Evolutionary conservation across 2,888 invertebrate genomes (phyloP), one percentile per base, ranked within the genome.

Genomic region (Hyles lineata): DNA sequence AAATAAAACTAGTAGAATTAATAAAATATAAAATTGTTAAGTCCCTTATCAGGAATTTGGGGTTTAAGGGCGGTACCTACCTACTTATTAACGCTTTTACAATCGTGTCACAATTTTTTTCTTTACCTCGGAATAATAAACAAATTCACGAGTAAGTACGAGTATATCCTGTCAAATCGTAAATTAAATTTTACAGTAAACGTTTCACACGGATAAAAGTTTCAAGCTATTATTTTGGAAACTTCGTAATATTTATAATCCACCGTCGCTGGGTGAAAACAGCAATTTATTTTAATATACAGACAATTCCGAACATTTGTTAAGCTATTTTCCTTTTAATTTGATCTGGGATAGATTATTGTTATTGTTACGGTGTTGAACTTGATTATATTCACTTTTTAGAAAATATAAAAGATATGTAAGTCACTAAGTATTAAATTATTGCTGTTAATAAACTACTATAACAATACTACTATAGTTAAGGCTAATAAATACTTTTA

Each of bases 211-310:
- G 61, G 61, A 61, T 61, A 61, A 19, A 29, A 32, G 61, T 61
- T 61, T 61, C 32, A 19, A 61, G 19, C 29, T 17, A 61, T 29
- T n/a, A 19, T 17, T 19, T 19, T 4, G 61, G 29, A 29, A 29
- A 61, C 29, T 61, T 29, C 19, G 61, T 61, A 17, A 61, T 29
- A 61, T 29, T 61, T 61, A 19, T 29, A 61, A 61, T 61, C 61
- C 25, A 61, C 61, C 61, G 7, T 17, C 6, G 6, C 5, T 0
- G 61, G 61, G 11, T 11, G 15, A 43, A 43, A 17, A 61, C 61
- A 29, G 61, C 29, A 61, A 19, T 25, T 19, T 29, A 61, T 61
- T 29, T 29, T 19, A 61, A 25, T 61, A 19, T 32, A 55, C n/a
- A 55, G 19, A 19, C 32, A 61, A 29, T 61, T 61, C 25, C 11